These are phyloP conservation scores for Aphidoletes aphidimyza DNA, from an alignment of 2,888 invertebrate species.

Conservation along the genomic window DNA sequence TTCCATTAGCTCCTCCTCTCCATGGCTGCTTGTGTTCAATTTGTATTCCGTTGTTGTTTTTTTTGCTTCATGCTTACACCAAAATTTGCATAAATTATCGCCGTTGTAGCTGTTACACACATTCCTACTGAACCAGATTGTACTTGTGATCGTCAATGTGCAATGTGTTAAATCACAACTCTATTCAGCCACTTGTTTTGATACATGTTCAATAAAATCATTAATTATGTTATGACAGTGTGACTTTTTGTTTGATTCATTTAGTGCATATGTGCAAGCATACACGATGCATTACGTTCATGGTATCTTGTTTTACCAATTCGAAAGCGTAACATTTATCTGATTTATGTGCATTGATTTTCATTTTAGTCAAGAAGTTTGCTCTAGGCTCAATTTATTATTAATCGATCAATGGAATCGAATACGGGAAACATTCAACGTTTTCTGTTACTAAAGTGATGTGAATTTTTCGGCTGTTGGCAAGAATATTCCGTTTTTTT, in stretches of 20 bases:
- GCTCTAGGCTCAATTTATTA: no score
- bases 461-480: no score
- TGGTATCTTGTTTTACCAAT: not conserved
- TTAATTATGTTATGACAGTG: constrained; percentile 44
- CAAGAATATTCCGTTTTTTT: no score
- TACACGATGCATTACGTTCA: not conserved
- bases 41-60: not conserved
- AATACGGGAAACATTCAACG: no score
- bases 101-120: not conserved
- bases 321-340: constrained; percentile 19
- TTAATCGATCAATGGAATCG: not conserved
- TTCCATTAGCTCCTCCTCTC: constrained; percentile 31
- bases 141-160: not conserved
- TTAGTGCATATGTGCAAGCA: not conserved
- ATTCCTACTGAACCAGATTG: constrained; percentile 30
- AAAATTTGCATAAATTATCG: constrained; percentile 43
- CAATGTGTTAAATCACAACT: constrained; percentile 33
- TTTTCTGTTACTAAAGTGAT: no score
- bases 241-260: constrained; percentile 29
- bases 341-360: constrained; percentile 17
- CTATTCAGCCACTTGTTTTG: not conserved
- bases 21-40: not conserved
- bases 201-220: constrained; percentile 39
- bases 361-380: no score
- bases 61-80: not conserved